A percentile compares a stretch with the other conserved stretches of the same genome.
These are phyloP conservation scores for Pandemis heparana DNA, from an alignment of 2,888 invertebrate species.

Conservation along the genomic window DNA sequence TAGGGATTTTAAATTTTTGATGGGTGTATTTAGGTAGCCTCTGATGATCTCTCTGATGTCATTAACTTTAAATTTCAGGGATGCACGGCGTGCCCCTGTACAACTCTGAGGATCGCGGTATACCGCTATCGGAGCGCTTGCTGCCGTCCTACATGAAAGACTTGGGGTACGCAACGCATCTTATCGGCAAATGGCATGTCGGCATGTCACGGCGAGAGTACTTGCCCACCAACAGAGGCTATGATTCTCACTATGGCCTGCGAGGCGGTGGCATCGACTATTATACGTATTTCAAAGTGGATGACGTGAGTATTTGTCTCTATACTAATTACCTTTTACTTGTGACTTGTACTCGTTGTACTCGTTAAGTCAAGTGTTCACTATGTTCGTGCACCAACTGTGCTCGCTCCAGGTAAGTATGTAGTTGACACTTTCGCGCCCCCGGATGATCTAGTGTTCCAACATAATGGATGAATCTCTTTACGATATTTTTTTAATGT, in stretches of 20 bases:
- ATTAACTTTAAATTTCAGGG: conserved; percentile 58
- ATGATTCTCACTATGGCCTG: conserved; percentile 92
- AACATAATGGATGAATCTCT: no score
- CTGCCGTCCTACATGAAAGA: conserved; percentile 87
- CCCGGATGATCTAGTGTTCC: no score
- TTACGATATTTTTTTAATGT: not conserved
- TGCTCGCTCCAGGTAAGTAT: no score
- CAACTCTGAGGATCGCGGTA: conserved; percentile 78
- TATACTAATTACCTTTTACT: not conserved
- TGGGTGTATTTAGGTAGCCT: no score
- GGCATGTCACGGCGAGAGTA: conserved; percentile 91
- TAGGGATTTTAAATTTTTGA: no score
- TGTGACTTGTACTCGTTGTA: not conserved
- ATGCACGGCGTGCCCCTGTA: conserved; percentile 77
- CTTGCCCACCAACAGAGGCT: conserved; percentile 91
- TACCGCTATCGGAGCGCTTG: conserved; percentile 82
- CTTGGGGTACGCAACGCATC: conserved; percentile 91
- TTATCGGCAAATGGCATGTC: conserved; percentile 97
- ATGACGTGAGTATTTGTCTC: conserved; percentile 64
- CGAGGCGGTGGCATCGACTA: conserved; percentile 92
- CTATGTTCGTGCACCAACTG: no score
- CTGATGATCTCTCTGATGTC: no score
- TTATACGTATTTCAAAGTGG: conserved; percentile 83
- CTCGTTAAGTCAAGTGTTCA: not conserved
- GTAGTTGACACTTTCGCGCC: no score